Base-by-base conservation (phyloP, 2,888 invertebrate genomes). In the Phasia obesa region DNA sequence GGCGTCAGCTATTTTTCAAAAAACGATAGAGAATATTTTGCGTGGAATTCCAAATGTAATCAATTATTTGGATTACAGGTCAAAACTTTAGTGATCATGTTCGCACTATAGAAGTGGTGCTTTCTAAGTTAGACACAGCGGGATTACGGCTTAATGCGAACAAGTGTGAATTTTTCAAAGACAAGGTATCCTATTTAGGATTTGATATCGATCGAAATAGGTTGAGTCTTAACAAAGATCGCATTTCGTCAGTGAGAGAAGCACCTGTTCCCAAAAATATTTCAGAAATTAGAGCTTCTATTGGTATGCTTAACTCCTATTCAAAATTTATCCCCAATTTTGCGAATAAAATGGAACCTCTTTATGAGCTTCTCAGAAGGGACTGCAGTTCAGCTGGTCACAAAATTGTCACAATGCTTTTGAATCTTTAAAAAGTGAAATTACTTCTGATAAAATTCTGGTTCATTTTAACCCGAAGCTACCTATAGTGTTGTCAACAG, bases 331-430 rank as follows among this genome's bases (percentile, higher is more conserved):
- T 85, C 2, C 21, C 55, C 2, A 75, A 86, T 69, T 76, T 85
- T 57, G 49, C 85, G 0, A 2, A 69, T 6, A 84, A 80, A 27
- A 70, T 85, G 57, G 31, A 25, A 13, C 74, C 75, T 7, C 23
- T 77, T 1, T 78, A 77, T 17, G 9, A 64, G 13, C 38, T 74
- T 19, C 31, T 82, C 2, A 17, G 51, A 67, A 78, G 7, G 59
- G 55, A 11, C 38, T 67, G 13, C 27, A 53, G 81, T 88, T 86
- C 42, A 60, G 77, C 4, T 91, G 90, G 88, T 83, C 84, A 5
- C 75, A 85, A 11, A 47, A 81, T 4, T 89, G 77, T 53, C 67
- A 82, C 15, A 15, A 49, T 3, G 84, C 88, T 0, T 90, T 90
- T 78, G 67, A 87, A 2, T 47, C 76, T 27, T 81, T 89, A 19